Conservation (phyloP, 2,888 invertebrate genomes). For the Hipparchia sbordonii region DNA sequence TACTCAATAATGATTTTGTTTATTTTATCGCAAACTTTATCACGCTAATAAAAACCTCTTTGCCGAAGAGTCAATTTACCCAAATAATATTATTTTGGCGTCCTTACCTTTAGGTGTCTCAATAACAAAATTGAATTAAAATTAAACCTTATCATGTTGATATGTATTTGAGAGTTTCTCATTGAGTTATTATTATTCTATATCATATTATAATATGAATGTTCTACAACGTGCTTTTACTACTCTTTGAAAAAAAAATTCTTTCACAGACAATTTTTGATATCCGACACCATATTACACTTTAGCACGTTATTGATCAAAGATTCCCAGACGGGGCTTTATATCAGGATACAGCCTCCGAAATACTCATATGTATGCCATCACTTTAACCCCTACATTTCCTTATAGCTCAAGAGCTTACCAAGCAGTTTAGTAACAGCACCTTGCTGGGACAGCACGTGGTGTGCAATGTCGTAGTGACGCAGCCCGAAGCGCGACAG, state of each 20-base stretch:
- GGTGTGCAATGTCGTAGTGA: constrained; percentile 95
- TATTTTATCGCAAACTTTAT: constrained; percentile 18
- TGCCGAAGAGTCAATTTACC: constrained; percentile 5
- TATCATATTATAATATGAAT: too few species aligned
- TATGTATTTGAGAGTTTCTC: too few species aligned
- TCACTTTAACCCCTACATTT: not conserved
- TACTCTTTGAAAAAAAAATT: too few species aligned
- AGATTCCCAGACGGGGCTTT: too few species aligned
- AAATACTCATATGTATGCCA: not conserved
- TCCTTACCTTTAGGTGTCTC: not conserved
- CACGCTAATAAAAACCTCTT: constrained; percentile 7
- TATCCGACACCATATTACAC: too few species aligned
- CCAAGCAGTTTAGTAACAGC: constrained; percentile 95
- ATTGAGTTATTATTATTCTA: too few species aligned
- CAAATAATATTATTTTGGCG: not conserved
- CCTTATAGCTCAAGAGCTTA: constrained; percentile 73
- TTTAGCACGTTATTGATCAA: too few species aligned
- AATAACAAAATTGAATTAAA: not conserved
- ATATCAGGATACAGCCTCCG: not conserved
- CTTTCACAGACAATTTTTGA: too few species aligned
- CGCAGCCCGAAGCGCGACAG: constrained; percentile 91
- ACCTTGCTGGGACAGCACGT: constrained; percentile 95
- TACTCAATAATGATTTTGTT: constrained; percentile 13
- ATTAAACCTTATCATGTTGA: not conserved
- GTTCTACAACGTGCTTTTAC: too few species aligned